Conservation (phyloP, 2,797 vertebrate genomes). For the Perodicticus potto region DNA sequence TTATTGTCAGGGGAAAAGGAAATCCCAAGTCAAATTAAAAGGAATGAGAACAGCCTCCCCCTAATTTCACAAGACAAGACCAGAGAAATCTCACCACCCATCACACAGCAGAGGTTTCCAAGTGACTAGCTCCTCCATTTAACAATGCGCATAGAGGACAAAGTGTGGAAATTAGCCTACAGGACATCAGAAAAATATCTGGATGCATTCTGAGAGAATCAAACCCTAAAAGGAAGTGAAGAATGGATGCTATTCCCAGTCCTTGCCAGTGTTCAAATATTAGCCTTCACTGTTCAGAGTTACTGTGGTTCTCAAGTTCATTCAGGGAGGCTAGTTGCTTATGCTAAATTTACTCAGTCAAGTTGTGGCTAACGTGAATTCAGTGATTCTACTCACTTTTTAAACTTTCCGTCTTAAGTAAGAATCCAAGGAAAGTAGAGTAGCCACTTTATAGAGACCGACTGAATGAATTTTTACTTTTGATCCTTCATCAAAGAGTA, state of each 20-base stretch:
- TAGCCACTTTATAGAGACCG: constrained; percentile 22
- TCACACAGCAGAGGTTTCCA: not conserved
- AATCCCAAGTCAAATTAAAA: constrained; percentile 11
- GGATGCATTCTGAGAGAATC: not conserved
- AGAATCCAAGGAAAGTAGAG: constrained; percentile 54
- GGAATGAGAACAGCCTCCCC: not conserved
- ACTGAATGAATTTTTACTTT: constrained; percentile 73
- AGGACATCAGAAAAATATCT: not conserved
- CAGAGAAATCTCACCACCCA: not conserved
- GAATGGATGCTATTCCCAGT: not conserved
- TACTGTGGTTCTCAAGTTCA: not conserved
- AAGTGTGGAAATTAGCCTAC: constrained; percentile 9
- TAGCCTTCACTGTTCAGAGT: not conserved
- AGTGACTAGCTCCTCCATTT: not conserved
- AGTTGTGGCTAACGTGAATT: not conserved
- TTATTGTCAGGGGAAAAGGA: not conserved
- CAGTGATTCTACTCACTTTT: constrained; percentile 12
- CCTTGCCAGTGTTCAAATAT: not conserved
- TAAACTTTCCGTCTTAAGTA: constrained; percentile 34
- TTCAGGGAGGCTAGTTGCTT: constrained; percentile 26
- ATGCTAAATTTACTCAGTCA: not conserved
- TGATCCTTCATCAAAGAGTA: constrained; percentile 76
- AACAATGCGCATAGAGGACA: not conserved
- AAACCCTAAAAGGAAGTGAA: not conserved
- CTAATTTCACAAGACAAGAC: not conserved